Conservation (phyloP, 2,888 invertebrate species). For the Amphipyra tragopoginis region DNA sequence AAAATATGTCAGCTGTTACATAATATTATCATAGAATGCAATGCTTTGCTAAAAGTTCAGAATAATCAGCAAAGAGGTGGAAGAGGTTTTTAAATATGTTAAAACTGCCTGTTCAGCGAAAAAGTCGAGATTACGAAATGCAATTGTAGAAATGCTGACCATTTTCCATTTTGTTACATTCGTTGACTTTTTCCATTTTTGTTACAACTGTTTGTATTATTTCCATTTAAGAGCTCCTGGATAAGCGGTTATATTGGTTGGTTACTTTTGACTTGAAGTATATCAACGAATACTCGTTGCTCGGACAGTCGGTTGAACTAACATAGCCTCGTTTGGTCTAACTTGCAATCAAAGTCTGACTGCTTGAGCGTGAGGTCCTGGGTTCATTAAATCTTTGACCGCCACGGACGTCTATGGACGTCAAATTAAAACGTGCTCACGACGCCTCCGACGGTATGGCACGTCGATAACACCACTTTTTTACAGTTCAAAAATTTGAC, state of each 20-base stretch:
- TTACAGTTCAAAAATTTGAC: too few relatives aligned
- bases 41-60: constrained; percentile 28
- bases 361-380: too few relatives aligned
- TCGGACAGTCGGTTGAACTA: too few relatives aligned
- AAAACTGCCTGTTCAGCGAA: constrained; percentile 53
- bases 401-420: too few relatives aligned
- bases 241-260: neutral
- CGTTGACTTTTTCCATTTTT: constrained; percentile 57
- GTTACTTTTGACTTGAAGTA: neutral
- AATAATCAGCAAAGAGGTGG: constrained; percentile 48
- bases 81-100: constrained; percentile 53
- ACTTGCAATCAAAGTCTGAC: too few relatives aligned
- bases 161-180: constrained; percentile 56
- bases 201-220: constrained; percentile 60
- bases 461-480: too few relatives aligned
- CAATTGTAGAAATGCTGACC: constrained; percentile 57
- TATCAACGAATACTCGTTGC: too few relatives aligned
- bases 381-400: too few relatives aligned
- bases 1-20: too few relatives aligned
- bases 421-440: too few relatives aligned
- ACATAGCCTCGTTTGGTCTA: too few relatives aligned
- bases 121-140: constrained; percentile 55
- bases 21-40: constrained; percentile 14
- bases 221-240: constrained; percentile 50
- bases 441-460: too few relatives aligned